Conservation (phyloP, 2,797 vertebrate genomes). For the Epinephelus coioides region DNA sequence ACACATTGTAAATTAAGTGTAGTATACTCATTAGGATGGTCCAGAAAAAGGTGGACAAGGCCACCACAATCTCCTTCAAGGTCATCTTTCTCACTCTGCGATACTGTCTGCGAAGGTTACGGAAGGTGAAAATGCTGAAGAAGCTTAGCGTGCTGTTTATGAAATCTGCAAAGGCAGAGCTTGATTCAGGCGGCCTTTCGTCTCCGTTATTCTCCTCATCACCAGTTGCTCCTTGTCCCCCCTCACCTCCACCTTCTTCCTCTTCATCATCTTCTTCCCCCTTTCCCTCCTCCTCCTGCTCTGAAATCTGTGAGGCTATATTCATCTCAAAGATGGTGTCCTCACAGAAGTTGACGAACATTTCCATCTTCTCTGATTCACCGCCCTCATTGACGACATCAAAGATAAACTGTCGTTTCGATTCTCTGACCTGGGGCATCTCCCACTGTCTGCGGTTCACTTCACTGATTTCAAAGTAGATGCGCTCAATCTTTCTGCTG, state of each 20-base stretch:
- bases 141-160: conserved; percentile 84
- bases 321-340: conserved; percentile 99
- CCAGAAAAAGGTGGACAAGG: conserved; percentile 84
- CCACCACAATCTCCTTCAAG: conserved; percentile 88
- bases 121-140: conserved; percentile 87
- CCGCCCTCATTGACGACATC: conserved; percentile 98
- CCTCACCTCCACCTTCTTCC: conserved; percentile 75
- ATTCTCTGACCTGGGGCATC: conserved; percentile 98
- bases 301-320: conserved; percentile 95
- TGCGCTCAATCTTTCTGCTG: conserved; percentile 94
- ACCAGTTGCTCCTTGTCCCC: conserved; percentile 60
- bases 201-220: conserved; percentile 84
- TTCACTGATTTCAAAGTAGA: conserved; percentile 98
- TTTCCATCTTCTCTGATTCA: conserved; percentile 98
- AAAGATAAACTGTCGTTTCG: conserved; percentile 98
- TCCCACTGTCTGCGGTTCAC: conserved; percentile 97
- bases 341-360: conserved; percentile 98
- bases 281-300: conserved; percentile 91
- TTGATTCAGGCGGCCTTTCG: conserved; percentile 80
- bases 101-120: conserved; percentile 89
- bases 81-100: conserved; percentile 89
- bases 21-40: conserved; percentile 86
- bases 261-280: conserved; percentile 86
- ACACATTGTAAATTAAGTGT: conserved; percentile 87
- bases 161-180: conserved; percentile 89